Evolutionary conservation across 92 coral and sea anemone species (phyloP), one percentile per base, ranked within the genome.

Genomic region (Phenganax marumi): DNA sequence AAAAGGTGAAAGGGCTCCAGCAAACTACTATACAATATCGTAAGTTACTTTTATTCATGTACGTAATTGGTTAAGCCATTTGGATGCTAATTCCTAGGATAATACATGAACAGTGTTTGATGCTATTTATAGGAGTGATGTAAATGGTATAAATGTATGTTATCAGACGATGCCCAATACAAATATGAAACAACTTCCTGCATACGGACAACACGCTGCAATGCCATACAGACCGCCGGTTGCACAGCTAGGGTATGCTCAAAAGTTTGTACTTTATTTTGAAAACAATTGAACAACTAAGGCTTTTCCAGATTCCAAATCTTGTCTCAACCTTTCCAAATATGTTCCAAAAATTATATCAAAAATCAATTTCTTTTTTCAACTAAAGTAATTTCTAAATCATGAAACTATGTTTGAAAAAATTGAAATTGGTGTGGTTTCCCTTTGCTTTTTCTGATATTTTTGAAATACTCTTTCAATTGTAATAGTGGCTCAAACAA

Each of bases 1-100:
- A 5, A 95, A 95, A 82, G 97, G 95, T 54, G 98, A 95, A 70
- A 60, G 24, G 12, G 81, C 89, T 6, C 97, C 94, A 14, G 92
- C 89, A 58, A 92, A 92, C 4, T 95, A 82, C 72, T 89, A 92
- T 72, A 82, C 92, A 18, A 92, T 95, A 68, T 75, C 92, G 98
- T 95, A 87, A 84, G 98, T 90, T 14, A 39, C 50, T 16, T 68
- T 16, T 25, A 9, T 18, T 68, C 26, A 0, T 68, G 2, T n/a
- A 9, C 22, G 22, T 56, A 43, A 10, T 23, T 26, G 8, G 50
- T 52, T 6, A 39, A 1, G 10, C 43, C 51, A 39, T 24, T 50
- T 1, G 13, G 10, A 8, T 66, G 17, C 12, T 43, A 52, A 2
- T 19, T 52, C 13, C 8, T 50, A 25, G 8, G 21, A 39, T 52